phyloP scores from a whole-genome alignment of 2,888 invertebrate species.

The Myathropa florea region DNA sequence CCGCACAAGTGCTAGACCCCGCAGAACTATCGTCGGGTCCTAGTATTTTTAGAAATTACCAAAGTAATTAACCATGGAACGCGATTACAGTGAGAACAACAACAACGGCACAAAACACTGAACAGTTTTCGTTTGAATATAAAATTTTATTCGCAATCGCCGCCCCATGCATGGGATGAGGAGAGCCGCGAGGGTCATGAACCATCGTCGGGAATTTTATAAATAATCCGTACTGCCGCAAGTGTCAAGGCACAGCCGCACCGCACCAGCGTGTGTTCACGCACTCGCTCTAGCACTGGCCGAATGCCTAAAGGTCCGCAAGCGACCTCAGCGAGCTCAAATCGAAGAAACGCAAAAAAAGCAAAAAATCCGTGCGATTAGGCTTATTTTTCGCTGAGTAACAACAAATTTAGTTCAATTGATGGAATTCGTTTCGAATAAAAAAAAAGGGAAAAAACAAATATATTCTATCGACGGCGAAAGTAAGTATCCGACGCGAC shows the following conservation, averaged over 20 bases:
- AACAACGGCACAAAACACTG: slow-evolving; percentile 21
- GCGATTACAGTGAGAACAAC: slow-evolving; percentile 7
- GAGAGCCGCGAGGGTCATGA: slow-evolving; percentile 57
- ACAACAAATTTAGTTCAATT: slow-evolving; percentile 40
- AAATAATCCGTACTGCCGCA: slow-evolving; percentile 37
- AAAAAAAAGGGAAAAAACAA: not conserved
- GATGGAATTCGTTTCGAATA: not conserved
- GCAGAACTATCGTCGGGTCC: not conserved
- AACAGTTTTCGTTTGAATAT: slow-evolving; percentile 24
- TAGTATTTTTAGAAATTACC: slow-evolving; percentile 68
- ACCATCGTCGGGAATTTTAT: slow-evolving; percentile 59
- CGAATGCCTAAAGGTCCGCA: slow-evolving; percentile 12
- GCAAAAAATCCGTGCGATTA: slow-evolving; percentile 39
- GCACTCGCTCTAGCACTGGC: not conserved
- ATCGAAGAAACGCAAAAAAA: not conserved
- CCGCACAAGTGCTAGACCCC: not conserved
- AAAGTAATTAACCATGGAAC: slow-evolving; percentile 61
- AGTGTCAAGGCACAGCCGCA: not conserved
- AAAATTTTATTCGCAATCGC: slow-evolving; percentile 47
- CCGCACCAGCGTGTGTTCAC: not conserved
- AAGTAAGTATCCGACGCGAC: slow-evolving; percentile 64
- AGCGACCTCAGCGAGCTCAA: slow-evolving; percentile 5
- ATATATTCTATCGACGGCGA: slow-evolving; percentile 31
- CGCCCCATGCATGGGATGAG: slow-evolving; percentile 17
- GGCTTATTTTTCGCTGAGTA: slow-evolving; percentile 2